phyloP scores from a whole-genome alignment of 2,113 vertebrate genomes.

The Microtus richardsoni region DNA sequence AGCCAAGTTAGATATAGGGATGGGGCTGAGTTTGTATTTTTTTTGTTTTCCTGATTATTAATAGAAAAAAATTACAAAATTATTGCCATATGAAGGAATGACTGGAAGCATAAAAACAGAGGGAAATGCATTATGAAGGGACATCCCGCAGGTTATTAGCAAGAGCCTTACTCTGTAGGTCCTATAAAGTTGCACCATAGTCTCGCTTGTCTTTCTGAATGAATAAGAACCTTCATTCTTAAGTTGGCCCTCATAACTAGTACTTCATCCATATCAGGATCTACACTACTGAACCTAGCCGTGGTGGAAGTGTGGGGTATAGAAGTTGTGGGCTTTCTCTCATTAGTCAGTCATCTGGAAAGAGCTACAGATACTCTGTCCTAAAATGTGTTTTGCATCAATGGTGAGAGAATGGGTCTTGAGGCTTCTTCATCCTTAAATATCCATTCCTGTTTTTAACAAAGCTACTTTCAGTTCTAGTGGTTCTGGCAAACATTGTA shows the following conservation, averaged over 20 bases:
- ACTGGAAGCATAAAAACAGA: neutral
- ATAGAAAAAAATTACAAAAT: neutral
- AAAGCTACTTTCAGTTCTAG: constrained; percentile 11
- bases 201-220: constrained; percentile 17
- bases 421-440: constrained; percentile 3
- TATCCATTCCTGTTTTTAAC: neutral
- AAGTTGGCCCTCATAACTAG: neutral
- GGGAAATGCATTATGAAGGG: neutral
- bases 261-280: neutral
- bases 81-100: neutral
- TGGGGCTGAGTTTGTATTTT: neutral
- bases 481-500: neutral
- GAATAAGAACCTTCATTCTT: neutral
- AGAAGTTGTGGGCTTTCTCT: neutral
- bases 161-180: neutral
- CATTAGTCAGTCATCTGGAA: neutral
- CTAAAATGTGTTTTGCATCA: neutral
- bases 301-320: neutral
- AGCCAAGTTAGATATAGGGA: neutral
- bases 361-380: neutral
- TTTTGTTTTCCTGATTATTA: neutral
- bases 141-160: neutral
- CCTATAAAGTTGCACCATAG: neutral
- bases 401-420: neutral
- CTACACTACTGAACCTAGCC: neutral